Conservation (phyloP, 2,113 vertebrate species). For the Salvelinus namaycush region DNA sequence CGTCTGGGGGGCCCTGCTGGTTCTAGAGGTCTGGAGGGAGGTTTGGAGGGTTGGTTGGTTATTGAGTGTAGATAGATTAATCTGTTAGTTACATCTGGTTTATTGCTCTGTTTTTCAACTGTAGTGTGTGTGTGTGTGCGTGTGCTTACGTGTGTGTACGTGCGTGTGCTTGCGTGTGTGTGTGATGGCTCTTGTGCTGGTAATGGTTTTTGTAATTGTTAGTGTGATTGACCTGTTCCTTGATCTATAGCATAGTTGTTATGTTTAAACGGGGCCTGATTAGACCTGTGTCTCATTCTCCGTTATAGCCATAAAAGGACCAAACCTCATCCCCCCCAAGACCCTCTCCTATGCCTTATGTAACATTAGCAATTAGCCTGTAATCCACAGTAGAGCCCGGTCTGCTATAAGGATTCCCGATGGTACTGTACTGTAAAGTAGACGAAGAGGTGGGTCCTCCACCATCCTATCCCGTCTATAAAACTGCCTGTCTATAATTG, state of each 20-base stretch:
- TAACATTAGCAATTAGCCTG: conserved; percentile 68
- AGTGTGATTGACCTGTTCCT: background rate
- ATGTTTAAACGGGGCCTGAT: too few species aligned
- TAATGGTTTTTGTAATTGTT: background rate
- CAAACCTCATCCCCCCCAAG: too few species aligned
- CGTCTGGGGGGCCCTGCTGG: conserved; percentile 42
- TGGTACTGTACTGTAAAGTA: conserved; percentile 44
- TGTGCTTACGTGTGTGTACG: background rate
- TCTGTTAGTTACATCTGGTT: conserved; percentile 50
- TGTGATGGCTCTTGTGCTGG: background rate
- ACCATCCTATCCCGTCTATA: conserved; percentile 61
- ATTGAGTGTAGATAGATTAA: conserved; percentile 59
- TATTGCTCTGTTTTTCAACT: background rate
- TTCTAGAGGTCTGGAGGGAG: conserved; percentile 36
- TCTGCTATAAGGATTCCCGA: conserved; percentile 56
- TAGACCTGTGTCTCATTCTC: too few species aligned
- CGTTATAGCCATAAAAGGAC: too few species aligned
- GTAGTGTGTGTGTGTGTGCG: background rate
- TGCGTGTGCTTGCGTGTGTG: background rate
- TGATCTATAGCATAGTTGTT: background rate
- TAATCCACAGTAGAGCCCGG: conserved; percentile 63
- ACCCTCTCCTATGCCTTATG: conserved; percentile 53
- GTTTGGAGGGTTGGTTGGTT: conserved; percentile 29
- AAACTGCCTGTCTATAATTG: conserved; percentile 69
- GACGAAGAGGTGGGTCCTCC: conserved; percentile 56